Conservation (phyloP, 1,140 invertebrate species). For the Zelostemma sp. region DNA sequence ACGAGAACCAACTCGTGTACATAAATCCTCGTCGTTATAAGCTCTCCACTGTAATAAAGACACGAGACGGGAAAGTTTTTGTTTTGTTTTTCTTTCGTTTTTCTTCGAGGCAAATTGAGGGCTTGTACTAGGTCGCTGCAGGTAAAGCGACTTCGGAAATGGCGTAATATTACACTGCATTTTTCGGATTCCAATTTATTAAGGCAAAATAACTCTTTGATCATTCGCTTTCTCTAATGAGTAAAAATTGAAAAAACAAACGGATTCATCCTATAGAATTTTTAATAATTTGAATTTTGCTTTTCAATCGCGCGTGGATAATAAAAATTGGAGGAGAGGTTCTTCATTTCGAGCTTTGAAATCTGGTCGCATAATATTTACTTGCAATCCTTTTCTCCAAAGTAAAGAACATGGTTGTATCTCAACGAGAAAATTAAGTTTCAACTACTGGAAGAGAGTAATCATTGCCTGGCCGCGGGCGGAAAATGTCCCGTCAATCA, state of each 20-base stretch:
- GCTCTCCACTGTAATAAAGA: background rate
- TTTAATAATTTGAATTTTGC: background rate
- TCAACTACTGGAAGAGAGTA: background rate
- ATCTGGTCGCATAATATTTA: background rate
- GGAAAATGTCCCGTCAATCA: background rate
- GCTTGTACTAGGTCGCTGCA: no score
- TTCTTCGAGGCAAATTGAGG: no score
- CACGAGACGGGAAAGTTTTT: background rate
- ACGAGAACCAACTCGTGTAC: background rate
- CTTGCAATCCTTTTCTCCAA: background rate
- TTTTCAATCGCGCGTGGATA: background rate
- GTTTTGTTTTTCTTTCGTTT: background rate
- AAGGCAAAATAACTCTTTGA: no score
- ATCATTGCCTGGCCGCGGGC: background rate
- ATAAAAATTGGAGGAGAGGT: background rate
- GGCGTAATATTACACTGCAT: no score
- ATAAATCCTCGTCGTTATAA: background rate
- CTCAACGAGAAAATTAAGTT: background rate
- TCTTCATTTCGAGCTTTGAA: no score
- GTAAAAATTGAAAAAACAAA: background rate
- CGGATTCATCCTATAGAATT: no score
- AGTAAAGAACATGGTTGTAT: background rate
- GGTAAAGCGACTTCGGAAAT: no score
- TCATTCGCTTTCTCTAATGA: background rate
- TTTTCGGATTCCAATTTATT: no score